Percentiles rank a stretch among this genome's conserved stretches.
phyloP scores from a whole-genome alignment of 1,140 invertebrate genomes.

The Venturia canescens region DNA sequence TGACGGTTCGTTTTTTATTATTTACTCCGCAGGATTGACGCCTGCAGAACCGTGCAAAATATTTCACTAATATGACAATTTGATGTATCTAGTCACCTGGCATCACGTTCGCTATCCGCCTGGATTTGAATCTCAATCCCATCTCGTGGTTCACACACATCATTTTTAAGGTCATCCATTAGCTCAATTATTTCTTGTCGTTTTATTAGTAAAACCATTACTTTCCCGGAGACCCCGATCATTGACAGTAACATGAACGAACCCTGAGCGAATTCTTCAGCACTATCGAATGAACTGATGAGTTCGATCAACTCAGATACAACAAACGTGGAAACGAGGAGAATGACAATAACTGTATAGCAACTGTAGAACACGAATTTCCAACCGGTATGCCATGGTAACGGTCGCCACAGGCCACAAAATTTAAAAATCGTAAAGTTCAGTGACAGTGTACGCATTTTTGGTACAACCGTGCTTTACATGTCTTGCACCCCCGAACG shows the following conservation, averaged over 20 bases:
- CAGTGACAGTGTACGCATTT: conserved; percentile 38
- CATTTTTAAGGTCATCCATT: conserved; percentile 20
- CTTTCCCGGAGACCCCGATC: conserved; percentile 44
- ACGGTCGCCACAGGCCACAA: conserved; percentile 43
- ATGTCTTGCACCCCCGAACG: too few relatives aligned
- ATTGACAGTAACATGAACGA: conserved; percentile 52
- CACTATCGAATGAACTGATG: conserved; percentile 35
- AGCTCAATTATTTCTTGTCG: conserved; percentile 46
- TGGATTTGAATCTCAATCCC: conserved; percentile 49
- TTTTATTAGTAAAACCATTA: conserved; percentile 28
- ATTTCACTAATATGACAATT: not conserved
- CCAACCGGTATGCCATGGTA: not conserved
- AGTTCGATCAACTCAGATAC: conserved; percentile 35
- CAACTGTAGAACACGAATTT: conserved; percentile 29
- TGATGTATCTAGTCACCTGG: conserved; percentile 46
- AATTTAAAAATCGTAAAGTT: conserved; percentile 39
- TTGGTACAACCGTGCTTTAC: not conserved
- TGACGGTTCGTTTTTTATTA: too few relatives aligned
- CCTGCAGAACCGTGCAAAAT: too few relatives aligned
- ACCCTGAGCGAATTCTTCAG: conserved; percentile 50
- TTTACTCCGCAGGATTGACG: too few relatives aligned
- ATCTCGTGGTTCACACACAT: conserved; percentile 43
- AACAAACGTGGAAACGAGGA: conserved; percentile 22
- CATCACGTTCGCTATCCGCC: conserved; percentile 41
- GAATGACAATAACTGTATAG: conserved; percentile 11